phyloP scores from a whole-genome alignment of 1,140 invertebrate species.

The Nephila pilipes region DNA sequence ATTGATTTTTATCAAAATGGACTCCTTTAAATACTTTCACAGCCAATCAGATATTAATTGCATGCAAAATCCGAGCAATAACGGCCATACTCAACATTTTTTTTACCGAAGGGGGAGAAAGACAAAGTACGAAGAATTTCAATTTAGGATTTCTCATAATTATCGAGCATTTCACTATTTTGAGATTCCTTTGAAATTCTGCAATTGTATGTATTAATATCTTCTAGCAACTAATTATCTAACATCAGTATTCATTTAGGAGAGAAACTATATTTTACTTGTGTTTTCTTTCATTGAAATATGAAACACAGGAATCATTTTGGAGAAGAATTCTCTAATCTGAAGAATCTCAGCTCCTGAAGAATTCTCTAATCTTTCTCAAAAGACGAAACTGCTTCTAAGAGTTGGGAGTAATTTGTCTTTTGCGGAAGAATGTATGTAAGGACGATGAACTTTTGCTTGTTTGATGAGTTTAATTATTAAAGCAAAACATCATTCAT shows the following conservation, averaged over 20 bases:
- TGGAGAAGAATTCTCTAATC: too few species aligned
- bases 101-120: background rate
- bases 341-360: background rate
- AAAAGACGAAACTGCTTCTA: slow-evolving; percentile 35
- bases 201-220: background rate
- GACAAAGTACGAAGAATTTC: background rate
- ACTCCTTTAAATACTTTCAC: background rate
- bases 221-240: slow-evolving; percentile 42
- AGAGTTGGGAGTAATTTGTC: slow-evolving; percentile 55
- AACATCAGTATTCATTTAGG: slow-evolving; percentile 43
- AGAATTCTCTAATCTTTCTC: slow-evolving; percentile 24
- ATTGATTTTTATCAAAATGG: background rate
- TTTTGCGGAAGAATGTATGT: background rate
- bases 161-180: slow-evolving; percentile 11
- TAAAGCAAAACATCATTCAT: slow-evolving; percentile 43
- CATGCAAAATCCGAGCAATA: background rate
- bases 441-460: slow-evolving; percentile 20
- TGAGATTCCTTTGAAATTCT: background rate
- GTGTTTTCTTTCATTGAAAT: slow-evolving; percentile 37
- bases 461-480: slow-evolving; percentile 44
- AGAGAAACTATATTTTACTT: slow-evolving; percentile 21
- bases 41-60: background rate
- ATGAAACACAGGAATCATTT: slow-evolving; percentile 42
- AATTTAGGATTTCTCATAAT: background rate
- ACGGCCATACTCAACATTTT: background rate